Conservation (phyloP, 2,888 invertebrate species). For the Micropterix aruncella region DNA sequence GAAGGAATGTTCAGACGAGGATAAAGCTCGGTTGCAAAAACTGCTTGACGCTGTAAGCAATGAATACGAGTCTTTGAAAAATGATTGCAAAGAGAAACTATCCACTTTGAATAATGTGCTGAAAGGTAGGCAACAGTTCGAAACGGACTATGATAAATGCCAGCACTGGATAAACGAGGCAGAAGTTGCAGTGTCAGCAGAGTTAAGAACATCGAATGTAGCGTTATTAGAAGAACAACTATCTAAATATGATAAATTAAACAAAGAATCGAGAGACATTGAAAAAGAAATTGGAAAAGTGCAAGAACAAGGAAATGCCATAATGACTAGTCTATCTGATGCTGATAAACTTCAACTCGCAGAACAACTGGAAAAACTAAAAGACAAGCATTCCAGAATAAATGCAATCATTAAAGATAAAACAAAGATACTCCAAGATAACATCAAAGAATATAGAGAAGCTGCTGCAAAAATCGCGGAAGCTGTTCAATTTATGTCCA, state of each 20-base stretch:
- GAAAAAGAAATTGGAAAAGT: slow-evolving; percentile 61
- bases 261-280: slow-evolving; percentile 57
- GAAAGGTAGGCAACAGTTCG: slow-evolving; percentile 67
- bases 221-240: slow-evolving; percentile 79
- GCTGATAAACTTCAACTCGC: slow-evolving; percentile 73
- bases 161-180: slow-evolving; percentile 85
- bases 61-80: slow-evolving; percentile 57
- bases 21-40: slow-evolving; percentile 48
- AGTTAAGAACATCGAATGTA: slow-evolving; percentile 64
- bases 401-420: slow-evolving; percentile 64
- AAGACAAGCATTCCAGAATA: slow-evolving; percentile 64
- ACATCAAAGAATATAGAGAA: slow-evolving; percentile 68
- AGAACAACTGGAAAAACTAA: slow-evolving; percentile 64
- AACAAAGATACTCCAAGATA: slow-evolving; percentile 55
- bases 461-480: slow-evolving; percentile 68
- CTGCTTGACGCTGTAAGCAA: slow-evolving; percentile 53
- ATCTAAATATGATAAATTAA: slow-evolving; percentile 69
- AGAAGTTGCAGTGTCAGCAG: slow-evolving; percentile 72
- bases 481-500: slow-evolving; percentile 63
- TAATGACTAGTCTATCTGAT: slow-evolving; percentile 67
- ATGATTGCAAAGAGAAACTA: slow-evolving; percentile 58
- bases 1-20: slow-evolving; percentile 67
- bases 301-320: slow-evolving; percentile 64
- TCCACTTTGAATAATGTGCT: slow-evolving; percentile 57
- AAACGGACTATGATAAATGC: slow-evolving; percentile 65